These are phyloP conservation scores for Suricata suricatta DNA, from an alignment of 2,113 vertebrate genomes.

Conservation along the genomic window DNA sequence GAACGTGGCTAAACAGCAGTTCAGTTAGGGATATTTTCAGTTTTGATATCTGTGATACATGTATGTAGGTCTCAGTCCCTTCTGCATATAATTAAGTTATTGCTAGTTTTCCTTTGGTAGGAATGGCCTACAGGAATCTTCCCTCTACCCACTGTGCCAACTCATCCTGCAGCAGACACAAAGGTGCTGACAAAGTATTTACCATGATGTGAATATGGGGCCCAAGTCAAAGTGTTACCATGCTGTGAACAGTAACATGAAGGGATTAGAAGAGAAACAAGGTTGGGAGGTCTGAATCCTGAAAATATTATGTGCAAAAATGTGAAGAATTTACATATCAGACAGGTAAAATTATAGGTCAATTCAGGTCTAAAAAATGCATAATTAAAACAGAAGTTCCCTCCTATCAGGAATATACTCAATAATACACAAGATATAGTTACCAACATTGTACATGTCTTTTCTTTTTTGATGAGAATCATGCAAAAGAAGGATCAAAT, in stretches of 20 bases:
- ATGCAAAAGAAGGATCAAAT: slow-evolving; percentile 39
- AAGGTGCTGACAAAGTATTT: neutral
- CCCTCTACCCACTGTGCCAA: neutral
- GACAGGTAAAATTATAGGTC: neutral
- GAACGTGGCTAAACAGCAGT: neutral
- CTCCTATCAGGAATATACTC: neutral
- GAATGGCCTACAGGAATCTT: neutral
- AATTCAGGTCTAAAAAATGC: neutral
- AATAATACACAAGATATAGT: neutral
- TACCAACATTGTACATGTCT: neutral
- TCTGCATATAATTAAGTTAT: neutral
- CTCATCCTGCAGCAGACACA: neutral
- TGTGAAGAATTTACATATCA: neutral
- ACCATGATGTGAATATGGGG: neutral
- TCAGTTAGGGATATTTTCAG: neutral
- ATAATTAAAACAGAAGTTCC: slow-evolving; percentile 27
- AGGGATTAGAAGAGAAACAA: neutral
- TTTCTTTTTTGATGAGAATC: neutral
- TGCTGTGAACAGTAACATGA: neutral
- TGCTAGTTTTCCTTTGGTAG: neutral
- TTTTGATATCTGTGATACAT: neutral
- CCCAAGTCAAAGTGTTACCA: neutral
- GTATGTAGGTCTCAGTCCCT: neutral
- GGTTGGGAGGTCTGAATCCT: neutral
- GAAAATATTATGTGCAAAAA: neutral